phyloP scores from a whole-genome alignment of 2,797 vertebrate species.

The Enteromius anoplus region DNA sequence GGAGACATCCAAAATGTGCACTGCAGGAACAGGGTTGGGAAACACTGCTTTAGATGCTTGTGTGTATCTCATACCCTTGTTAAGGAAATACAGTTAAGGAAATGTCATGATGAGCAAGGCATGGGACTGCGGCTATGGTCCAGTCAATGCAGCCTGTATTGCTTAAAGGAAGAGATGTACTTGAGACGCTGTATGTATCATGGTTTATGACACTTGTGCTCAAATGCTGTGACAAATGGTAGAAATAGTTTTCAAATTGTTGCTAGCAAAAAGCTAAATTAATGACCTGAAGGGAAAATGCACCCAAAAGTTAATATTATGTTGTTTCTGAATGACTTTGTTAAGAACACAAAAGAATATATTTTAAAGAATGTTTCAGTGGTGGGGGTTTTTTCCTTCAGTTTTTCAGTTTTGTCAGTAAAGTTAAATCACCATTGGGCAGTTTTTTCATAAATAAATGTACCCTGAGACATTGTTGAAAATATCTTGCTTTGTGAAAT shows the following conservation, averaged over 20 bases:
- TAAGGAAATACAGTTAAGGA: not conserved
- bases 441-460: not conserved
- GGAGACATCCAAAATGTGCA: too few species aligned
- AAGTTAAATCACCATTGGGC: not conserved
- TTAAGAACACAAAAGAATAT: not conserved
- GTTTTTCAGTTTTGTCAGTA: too few species aligned
- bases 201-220: not conserved
- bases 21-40: too few species aligned
- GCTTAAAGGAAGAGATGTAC: not conserved
- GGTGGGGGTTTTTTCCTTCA: not conserved
- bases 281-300: not conserved
- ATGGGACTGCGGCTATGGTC: not conserved
- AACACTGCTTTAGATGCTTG: not conserved
- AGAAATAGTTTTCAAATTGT: not conserved
- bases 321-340: too few species aligned
- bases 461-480: not conserved
- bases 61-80: not conserved
- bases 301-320: not conserved
- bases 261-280: not conserved
- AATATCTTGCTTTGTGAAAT: not conserved
- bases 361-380: not conserved
- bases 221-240: not conserved
- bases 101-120: not conserved
- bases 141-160: not conserved
- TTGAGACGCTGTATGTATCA: not conserved